A percentile compares a stretch with the other conserved stretches of the same genome.
These are phyloP conservation scores for Spheniscus mendiculus DNA, from an alignment of 2,113 vertebrate genomes.

Conservation along the genomic window DNA sequence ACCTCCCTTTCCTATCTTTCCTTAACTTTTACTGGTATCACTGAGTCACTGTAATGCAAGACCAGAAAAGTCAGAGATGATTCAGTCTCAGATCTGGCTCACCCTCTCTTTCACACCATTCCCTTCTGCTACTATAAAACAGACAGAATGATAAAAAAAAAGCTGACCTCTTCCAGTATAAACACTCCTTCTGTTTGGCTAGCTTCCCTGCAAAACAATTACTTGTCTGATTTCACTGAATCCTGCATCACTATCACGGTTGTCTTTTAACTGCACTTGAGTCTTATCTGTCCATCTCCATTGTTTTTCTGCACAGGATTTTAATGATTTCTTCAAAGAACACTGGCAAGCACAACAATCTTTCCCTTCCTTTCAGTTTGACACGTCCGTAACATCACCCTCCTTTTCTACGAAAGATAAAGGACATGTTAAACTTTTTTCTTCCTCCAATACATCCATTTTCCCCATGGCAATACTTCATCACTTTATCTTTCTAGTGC, in stretches of 20 bases:
- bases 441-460: background rate
- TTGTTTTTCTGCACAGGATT: background rate
- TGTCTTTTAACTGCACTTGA: background rate
- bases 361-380: too few relatives aligned
- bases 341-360: too few relatives aligned
- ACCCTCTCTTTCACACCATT: background rate
- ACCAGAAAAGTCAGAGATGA: background rate
- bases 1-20: background rate
- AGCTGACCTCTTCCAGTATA: slow-evolving; percentile 15
- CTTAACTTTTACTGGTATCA: background rate
- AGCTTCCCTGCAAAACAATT: background rate
- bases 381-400: background rate
- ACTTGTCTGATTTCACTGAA: background rate
- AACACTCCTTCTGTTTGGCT: slow-evolving; percentile 18
- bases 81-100: background rate
- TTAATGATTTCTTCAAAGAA: slow-evolving; percentile 28
- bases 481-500: background rate
- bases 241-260: background rate
- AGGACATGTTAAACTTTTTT: background rate
- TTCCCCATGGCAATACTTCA: background rate
- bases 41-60: background rate
- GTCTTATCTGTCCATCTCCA: background rate
- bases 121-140: background rate
- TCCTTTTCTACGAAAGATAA: background rate
- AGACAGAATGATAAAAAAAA: background rate